Percentiles rank a stretch among this genome's conserved stretches.
phyloP scores from a whole-genome alignment of 2,113 vertebrate genomes.

The Catagonus wagneri region DNA sequence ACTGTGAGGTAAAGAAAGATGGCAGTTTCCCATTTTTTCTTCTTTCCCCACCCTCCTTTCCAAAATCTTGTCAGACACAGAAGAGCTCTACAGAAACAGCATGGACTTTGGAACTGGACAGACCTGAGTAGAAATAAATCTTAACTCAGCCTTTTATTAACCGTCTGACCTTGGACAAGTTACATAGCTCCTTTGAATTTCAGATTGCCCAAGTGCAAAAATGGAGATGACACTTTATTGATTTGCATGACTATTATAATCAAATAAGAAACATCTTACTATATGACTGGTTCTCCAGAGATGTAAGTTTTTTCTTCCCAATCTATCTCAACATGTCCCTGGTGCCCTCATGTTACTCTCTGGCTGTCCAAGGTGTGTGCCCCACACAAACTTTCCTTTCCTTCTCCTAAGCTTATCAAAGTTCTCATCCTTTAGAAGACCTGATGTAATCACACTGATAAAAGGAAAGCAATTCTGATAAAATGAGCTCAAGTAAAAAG shows the following conservation, averaged over 20 bases:
- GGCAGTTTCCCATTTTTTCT: neutral
- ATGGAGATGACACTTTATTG: neutral
- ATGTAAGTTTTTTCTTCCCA: neutral
- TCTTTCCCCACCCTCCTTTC: constrained; percentile 13
- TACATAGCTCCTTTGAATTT: constrained; percentile 43
- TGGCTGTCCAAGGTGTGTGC: neutral
- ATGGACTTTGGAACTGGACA: constrained; percentile 22
- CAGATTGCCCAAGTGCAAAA: neutral
- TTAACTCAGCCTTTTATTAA: constrained; percentile 15
- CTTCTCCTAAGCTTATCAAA: constrained; percentile 15
- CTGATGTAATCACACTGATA: neutral
- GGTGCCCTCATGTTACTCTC: neutral
- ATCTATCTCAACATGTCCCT: neutral
- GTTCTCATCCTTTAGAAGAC: neutral
- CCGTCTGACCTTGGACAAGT: constrained; percentile 32
- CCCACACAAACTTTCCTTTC: neutral
- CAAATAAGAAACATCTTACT: constrained; percentile 20
- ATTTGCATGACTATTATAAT: constrained; percentile 27
- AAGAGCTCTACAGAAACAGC: constrained; percentile 46
- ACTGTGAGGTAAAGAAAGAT: constrained; percentile 34
- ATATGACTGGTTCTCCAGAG: neutral
- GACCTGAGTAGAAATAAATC: constrained; percentile 57
- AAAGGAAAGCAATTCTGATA: constrained; percentile 52
- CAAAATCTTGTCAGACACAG: constrained; percentile 61
- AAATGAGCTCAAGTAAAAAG: constrained; percentile 52